Percentiles rank a stretch among this genome's conserved stretches.
phyloP scores from a whole-genome alignment of 2,113 vertebrate genomes.

The Progne subis region DNA sequence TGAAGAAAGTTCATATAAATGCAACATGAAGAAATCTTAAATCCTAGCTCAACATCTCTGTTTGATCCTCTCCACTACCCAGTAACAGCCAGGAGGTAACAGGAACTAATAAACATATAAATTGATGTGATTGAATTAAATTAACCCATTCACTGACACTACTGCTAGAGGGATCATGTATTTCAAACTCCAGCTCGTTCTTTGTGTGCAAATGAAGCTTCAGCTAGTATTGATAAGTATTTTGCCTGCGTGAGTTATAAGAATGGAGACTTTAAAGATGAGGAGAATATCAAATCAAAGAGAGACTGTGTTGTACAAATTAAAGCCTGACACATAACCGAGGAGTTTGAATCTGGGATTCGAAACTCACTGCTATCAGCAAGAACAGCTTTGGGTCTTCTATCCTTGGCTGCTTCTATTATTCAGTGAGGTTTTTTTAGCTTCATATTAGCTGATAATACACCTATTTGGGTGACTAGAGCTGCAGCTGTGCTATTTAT shows the following conservation, averaged over 20 bases:
- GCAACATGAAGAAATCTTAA: neutral
- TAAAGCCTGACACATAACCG: neutral
- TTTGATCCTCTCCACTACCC: neutral
- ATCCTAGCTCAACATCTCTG: neutral
- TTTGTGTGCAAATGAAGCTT: neutral
- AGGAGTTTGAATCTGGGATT: neutral
- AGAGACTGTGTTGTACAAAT: neutral
- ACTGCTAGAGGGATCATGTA: neutral
- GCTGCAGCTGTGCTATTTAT: constrained; percentile 21
- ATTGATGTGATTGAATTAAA: neutral
- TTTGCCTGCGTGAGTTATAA: neutral
- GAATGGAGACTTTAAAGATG: neutral
- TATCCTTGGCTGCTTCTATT: neutral
- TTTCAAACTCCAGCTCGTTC: neutral
- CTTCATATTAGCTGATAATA: neutral
- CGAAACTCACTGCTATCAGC: neutral
- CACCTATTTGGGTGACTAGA: constrained; percentile 13
- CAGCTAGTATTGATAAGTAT: neutral
- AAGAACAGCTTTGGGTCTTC: neutral
- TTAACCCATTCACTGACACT: neutral
- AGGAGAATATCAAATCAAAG: neutral
- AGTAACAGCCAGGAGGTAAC: neutral
- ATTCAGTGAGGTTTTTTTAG: neutral
- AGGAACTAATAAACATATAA: neutral
- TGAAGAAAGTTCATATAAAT: neutral